phyloP scores from a whole-genome alignment of 2,888 invertebrate genomes.

The Eupithecia tripunctaria region DNA sequence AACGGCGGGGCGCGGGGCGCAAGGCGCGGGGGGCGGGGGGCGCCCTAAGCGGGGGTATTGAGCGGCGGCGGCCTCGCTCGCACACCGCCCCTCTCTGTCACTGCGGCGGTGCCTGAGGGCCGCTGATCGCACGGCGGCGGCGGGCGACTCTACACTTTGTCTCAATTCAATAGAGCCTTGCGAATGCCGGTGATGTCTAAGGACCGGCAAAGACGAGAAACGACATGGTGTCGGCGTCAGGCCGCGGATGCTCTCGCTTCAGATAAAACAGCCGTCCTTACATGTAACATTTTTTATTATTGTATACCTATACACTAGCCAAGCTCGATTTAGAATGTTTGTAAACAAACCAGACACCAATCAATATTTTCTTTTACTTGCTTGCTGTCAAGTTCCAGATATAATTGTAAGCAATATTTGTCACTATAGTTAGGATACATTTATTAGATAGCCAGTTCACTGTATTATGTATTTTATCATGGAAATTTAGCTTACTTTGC shows the following conservation, averaged over 20 bases:
- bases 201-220: neutral
- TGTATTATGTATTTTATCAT: too few relatives aligned
- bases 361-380: too few relatives aligned
- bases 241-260: neutral
- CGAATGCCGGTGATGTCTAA: neutral
- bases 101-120: slow-evolving; percentile 37
- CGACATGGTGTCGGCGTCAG: neutral
- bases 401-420: too few relatives aligned
- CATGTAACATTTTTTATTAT: neutral
- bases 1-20: slow-evolving; percentile 56
- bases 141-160: neutral
- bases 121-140: neutral
- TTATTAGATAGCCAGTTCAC: neutral
- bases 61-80: slow-evolving; percentile 63
- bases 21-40: slow-evolving; percentile 47
- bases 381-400: too few relatives aligned
- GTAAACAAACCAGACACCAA: too few relatives aligned
- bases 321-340: too few relatives aligned
- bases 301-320: neutral
- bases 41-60: slow-evolving; percentile 55
- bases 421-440: neutral
- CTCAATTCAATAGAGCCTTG: neutral
- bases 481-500: neutral
- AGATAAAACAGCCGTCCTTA: neutral
- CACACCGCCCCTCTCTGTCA: slow-evolving; percentile 47